Base-by-base conservation (phyloP, 2,888 invertebrate species). In the Leptogaster cylindrica region DNA sequence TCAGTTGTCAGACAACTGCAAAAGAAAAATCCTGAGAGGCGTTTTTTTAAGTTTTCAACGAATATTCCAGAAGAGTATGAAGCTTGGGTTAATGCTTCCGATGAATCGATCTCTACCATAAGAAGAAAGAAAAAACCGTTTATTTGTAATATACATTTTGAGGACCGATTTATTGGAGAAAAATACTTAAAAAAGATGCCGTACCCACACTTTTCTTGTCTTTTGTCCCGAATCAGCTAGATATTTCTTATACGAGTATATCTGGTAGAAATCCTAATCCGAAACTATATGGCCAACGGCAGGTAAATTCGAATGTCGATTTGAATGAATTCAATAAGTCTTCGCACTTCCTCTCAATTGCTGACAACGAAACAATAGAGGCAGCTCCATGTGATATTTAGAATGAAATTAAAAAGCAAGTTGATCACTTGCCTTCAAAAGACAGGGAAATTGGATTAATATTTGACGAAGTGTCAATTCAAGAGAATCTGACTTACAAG, bases 161-260 rank as follows among this genome's bases (percentile, higher is more conserved):
- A 52, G 10, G 33, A 16, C 5, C 31, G 27, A 14, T 52, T 18
- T 8, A 27, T 36, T 18, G 31, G 20, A n/a, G 20, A 52, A n/a
- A 52, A 52, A 52, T 52, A 52, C 20, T 33, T 33, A 52, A 33
- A 5, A 18, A 33, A 4, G 52, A 52, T 36, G 52, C 52, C 12
- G 16, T 31, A 16, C 52, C 52, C 5, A 52, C 52, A 8, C 27
- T 52, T n/a, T 33, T 33, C 12, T 33, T 52, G 44, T 44, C 16
- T 44, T 44, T 44, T 44, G 16, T 14, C 14, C 16, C 16, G 16
- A 18, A 41, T 2, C 41, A 12, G 16, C 14, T 2, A 10, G 41
- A 12, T 7, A 41, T 16, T n/a, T 41, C 41, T 41, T n/a, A n/a
- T n/a, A n/a, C n/a, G n/a, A 8, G 16, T 14, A 18, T 41, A 41